Evolutionary conservation across 2,113 vertebrate species (phyloP).

Genomic region (Podocnemis expansa): DNA sequence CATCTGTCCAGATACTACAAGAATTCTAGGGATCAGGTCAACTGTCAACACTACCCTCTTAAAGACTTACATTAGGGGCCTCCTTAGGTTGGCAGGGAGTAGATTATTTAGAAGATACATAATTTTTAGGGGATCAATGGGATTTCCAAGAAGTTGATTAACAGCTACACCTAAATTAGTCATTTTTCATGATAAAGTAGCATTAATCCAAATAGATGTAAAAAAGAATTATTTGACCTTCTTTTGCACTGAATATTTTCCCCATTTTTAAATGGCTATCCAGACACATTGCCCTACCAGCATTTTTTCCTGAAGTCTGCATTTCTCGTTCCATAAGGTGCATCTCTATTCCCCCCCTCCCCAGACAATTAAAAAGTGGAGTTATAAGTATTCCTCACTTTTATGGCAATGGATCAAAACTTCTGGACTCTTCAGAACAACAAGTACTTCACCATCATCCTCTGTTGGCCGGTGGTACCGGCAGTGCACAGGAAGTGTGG

Average conservation of each 20-base stretch:
- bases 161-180: neutral
- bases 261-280: accelerated
- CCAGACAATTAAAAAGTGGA: accelerated
- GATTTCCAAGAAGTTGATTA: neutral
- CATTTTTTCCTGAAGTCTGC: neutral
- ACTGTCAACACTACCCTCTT: accelerated
- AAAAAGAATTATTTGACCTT: neutral
- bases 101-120: neutral
- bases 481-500: constrained; percentile 84
- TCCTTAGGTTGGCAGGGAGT: too few relatives aligned
- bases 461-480: constrained; percentile 86
- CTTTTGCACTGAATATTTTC: neutral
- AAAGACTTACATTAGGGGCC: neutral
- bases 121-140: neutral
- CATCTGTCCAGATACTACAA: neutral
- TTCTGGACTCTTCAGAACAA: constrained; percentile 79
- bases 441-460: neutral
- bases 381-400: constrained; percentile 40
- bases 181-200: neutral
- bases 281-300: neutral
- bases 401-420: constrained; percentile 80
- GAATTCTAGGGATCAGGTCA: neutral
- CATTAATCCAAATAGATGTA: neutral
- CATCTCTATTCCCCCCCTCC: neutral
- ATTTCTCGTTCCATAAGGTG: neutral